Evolutionary conservation across 23 tunicate genomes (phyloP), one percentile per base, ranked within the genome.

Genomic region (Oikopleura albicans): DNA sequence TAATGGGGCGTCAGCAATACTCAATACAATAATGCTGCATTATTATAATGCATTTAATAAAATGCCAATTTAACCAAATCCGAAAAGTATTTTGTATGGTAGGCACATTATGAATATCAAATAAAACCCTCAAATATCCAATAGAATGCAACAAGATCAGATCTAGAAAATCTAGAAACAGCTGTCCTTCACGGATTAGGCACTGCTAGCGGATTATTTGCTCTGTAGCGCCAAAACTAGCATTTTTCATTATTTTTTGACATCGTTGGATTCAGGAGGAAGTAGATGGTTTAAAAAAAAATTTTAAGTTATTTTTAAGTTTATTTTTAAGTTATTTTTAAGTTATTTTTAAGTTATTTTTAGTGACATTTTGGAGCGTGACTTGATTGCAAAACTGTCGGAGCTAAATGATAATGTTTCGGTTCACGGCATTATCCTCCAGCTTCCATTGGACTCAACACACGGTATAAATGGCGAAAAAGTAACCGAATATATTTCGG

Each of bases 341-440:
- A n/a, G n/a, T n/a, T n/a, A n/a, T n/a, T n/a, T n/a, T n/a, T 8
- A 8, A 49, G 16, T 16, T 49, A 49, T 49, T 29, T 71, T 71
- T n/a, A 71, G 79, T 12, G 79, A 71, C 37, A 71, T 71, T 37
- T 22, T 37, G 37, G 79, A 71, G 37, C 31, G 33, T 2, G 79
- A 71, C 34, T n/a, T 71, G 34, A 71, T 71, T 29, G 79, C 29
- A 16, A 71, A 71, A n/a, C 29, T 71, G 2, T 12, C 27, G 29
- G 4, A 12, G 79, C 83, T 84, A 4, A 84, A 84, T 27, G n/a
- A 1, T 27, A 27, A 40, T 85, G 75, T 1, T 83, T 91, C 84
- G 66, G 88, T 95, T 40, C 91, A 95, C 75, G 99, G 99, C 33
- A 91, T 95, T 1, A 91, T 95, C 83, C 89, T 95, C 22, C 99